phyloP scores from a whole-genome alignment of 2,888 invertebrate genomes.

The Gibbula magus region DNA sequence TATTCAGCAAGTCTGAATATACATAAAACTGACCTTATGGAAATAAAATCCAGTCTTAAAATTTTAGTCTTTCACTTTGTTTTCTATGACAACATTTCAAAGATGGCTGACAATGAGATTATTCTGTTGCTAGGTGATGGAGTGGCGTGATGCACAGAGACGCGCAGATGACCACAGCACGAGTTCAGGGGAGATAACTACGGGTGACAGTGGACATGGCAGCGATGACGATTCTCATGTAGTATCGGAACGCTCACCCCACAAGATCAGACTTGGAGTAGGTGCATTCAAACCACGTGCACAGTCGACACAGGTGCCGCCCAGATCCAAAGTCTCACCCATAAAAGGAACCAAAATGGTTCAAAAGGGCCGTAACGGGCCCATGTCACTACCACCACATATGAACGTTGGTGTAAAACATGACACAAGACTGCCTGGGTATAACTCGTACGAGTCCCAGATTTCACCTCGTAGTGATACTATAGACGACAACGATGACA shows the following conservation, averaged over 20 bases:
- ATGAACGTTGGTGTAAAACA: not conserved
- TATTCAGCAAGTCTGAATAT: too few species aligned
- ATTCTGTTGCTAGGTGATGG: not conserved
- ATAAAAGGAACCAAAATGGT: not conserved
- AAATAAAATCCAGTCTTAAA: too few species aligned
- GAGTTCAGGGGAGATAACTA: slow-evolving; percentile 39
- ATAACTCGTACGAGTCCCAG: not conserved
- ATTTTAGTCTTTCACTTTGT: too few species aligned
- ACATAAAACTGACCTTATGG: too few species aligned
- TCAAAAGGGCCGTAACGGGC: not conserved
- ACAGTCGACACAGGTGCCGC: not conserved
- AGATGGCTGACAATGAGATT: too few species aligned
- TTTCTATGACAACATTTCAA: too few species aligned
- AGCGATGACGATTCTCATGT: slow-evolving; percentile 43
- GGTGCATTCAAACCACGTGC: not conserved
- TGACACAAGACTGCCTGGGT: not conserved
- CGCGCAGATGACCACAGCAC: slow-evolving; percentile 43
- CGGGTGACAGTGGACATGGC: slow-evolving; percentile 46
- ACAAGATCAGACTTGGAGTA: not conserved
- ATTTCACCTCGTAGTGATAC: slow-evolving; percentile 24
- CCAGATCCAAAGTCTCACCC: not conserved
- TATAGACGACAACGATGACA: slow-evolving; percentile 36
- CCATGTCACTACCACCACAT: not conserved
- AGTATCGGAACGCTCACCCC: not conserved
- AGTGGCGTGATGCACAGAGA: slow-evolving; percentile 17